Percentiles rank a stretch among this genome's conserved stretches.
Evolutionary conservation across 2,797 vertebrate genomes (phyloP).

Genomic region (Lithobates sylvaticus): DNA sequence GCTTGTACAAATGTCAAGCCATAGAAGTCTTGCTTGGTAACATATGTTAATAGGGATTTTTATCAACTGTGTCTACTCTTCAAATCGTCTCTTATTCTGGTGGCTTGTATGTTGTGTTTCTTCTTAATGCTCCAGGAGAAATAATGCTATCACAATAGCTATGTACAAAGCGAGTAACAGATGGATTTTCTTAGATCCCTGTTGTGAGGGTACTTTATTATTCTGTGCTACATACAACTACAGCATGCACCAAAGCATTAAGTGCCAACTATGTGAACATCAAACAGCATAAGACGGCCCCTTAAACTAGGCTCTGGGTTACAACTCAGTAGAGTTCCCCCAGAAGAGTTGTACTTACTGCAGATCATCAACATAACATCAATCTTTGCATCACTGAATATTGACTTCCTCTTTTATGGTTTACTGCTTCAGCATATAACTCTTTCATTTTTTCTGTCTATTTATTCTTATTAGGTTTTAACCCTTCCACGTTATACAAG

Average conservation of each 20-base stretch:
- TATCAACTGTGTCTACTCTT: constrained; percentile 15
- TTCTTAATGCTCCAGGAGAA: constrained; percentile 10
- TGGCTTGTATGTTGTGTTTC: constrained; percentile 24
- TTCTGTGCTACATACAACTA: constrained; percentile 38
- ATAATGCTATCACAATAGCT: neutral
- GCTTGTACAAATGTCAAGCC: constrained; percentile 50
- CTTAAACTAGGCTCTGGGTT: constrained; percentile 22
- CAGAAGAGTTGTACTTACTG: constrained; percentile 18
- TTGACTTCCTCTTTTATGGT: neutral
- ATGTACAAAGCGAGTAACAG: constrained; percentile 28
- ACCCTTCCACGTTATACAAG: neutral
- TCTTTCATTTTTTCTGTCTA: neutral
- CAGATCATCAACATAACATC: constrained; percentile 6
- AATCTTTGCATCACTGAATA: neutral
- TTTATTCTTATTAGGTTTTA: neutral
- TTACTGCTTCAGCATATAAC: neutral
- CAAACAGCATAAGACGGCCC: constrained; percentile 21
- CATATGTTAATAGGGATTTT: constrained; percentile 51
- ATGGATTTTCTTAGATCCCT: constrained; percentile 31
- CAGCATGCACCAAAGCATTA: constrained; percentile 36
- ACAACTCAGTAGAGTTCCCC: constrained; percentile 29
- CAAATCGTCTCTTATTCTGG: constrained; percentile 23
- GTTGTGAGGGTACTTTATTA: constrained; percentile 30
- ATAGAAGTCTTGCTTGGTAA: constrained; percentile 43
- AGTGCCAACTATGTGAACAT: constrained; percentile 37